Conservation (phyloP, 2,797 vertebrate species). For the Bradypodion ventrale region DNA sequence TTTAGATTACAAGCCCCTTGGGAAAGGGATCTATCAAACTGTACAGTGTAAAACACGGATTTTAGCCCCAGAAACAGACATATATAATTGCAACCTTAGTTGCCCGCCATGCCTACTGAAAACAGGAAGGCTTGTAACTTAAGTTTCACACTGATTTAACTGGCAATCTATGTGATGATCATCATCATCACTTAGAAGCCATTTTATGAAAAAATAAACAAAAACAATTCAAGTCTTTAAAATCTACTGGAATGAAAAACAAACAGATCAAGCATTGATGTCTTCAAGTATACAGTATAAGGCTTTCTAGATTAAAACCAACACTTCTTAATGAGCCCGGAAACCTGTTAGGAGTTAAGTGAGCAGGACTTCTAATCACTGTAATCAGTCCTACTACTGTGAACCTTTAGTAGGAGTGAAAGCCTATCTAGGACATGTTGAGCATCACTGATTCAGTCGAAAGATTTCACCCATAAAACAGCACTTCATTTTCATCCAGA, state of each 20-base stretch:
- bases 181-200: neutral
- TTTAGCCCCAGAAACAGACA: neutral
- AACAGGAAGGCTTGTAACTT: neutral
- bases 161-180: neutral
- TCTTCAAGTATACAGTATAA: no score
- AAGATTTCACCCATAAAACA: no score
- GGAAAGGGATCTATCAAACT: neutral
- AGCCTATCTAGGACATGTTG: no score
- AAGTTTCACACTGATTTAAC: neutral
- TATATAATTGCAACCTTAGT: neutral
- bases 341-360: no score
- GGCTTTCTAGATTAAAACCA: no score
- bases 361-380: no score
- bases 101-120: neutral
- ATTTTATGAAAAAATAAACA: neutral
- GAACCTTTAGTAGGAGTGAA: no score
- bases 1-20: neutral
- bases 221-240: neutral
- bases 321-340: no score
- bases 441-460: no score
- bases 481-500: no score
- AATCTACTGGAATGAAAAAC: neutral
- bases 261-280: neutral
- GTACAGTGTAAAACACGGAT: neutral
- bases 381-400: no score